These are phyloP conservation scores for Fragum sueziense DNA, from an alignment of 2,888 invertebrate species.

Conservation along the genomic window DNA sequence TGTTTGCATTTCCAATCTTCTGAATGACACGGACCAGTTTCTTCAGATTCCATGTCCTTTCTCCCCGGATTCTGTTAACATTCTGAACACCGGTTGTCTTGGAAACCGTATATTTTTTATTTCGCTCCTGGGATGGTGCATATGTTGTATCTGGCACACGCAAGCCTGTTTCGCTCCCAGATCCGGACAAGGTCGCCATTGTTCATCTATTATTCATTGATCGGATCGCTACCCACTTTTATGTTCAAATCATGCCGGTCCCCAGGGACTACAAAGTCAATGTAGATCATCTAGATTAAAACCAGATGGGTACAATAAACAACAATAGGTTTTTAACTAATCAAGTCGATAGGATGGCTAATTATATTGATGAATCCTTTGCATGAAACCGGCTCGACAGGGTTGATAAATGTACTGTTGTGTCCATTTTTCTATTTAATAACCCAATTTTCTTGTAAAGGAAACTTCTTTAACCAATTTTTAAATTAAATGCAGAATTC, in stretches of 20 bases:
- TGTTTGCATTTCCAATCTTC: neutral
- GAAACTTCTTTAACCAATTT: too few relatives aligned
- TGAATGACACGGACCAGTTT: neutral
- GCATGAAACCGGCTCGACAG: too few relatives aligned
- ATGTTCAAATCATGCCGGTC: constrained; percentile 15
- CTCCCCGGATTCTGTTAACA: neutral
- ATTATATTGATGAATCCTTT: too few relatives aligned
- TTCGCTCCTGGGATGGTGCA: neutral
- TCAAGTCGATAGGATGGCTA: neutral
- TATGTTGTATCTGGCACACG: constrained; percentile 10
- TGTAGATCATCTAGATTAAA: neutral
- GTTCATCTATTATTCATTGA: constrained; percentile 14
- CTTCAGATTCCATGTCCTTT: neutral
- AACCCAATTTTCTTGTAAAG: too few relatives aligned
- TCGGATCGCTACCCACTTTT: constrained; percentile 12
- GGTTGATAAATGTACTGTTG: too few relatives aligned
- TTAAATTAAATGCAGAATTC: too few relatives aligned
- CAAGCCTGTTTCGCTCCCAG: neutral
- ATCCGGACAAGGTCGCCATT: neutral
- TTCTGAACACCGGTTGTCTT: constrained; percentile 10
- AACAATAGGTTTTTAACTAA: constrained; percentile 11
- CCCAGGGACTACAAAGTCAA: constrained; percentile 1
- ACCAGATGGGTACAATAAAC: neutral
- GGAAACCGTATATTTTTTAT: constrained; percentile 1
- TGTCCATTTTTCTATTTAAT: too few relatives aligned